Conservation (phyloP, 2,888 invertebrate species). For the Orgyia antiqua region DNA sequence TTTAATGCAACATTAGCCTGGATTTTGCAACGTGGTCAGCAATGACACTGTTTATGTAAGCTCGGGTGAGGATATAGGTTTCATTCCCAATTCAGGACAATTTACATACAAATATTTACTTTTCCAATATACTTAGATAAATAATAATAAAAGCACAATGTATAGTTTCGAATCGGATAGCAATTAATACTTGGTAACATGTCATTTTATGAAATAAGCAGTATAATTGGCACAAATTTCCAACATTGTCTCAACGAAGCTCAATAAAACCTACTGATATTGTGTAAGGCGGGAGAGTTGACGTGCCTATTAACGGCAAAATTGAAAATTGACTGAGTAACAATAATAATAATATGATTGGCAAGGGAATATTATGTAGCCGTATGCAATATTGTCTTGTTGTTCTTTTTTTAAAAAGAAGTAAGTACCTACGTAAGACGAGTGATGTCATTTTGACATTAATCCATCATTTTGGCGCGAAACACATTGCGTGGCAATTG, state of each 20-base stretch:
- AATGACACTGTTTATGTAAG: no score
- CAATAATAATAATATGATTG: conserved; percentile 65
- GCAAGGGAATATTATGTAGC: conserved; percentile 75
- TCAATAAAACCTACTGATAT: conserved; percentile 50
- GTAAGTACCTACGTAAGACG: conserved; percentile 49
- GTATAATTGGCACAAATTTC: no score
- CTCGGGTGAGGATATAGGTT: no score
- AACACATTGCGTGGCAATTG: conserved; percentile 26
- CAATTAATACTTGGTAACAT: no score
- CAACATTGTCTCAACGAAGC: conserved; percentile 19
- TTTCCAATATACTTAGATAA: no score
- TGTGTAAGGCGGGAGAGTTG: conserved; percentile 56
- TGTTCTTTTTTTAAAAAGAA: conserved; percentile 58
- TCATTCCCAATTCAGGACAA: no score
- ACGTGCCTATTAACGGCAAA: conserved; percentile 73
- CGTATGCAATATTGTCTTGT: conserved; percentile 60
- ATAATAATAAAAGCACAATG: no score
- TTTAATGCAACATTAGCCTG: no score
- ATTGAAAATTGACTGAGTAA: conserved; percentile 73
- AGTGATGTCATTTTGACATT: conserved; percentile 30
- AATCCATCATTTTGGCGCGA: conserved; percentile 62
- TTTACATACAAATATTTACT: no score
- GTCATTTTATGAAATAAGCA: no score
- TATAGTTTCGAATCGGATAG: no score
- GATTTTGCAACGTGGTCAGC: no score